A percentile compares a stretch with the other conserved stretches of the same genome.
These are phyloP conservation scores for Gila orcuttii DNA, from an alignment of 2,113 vertebrate species.

Conservation along the genomic window DNA sequence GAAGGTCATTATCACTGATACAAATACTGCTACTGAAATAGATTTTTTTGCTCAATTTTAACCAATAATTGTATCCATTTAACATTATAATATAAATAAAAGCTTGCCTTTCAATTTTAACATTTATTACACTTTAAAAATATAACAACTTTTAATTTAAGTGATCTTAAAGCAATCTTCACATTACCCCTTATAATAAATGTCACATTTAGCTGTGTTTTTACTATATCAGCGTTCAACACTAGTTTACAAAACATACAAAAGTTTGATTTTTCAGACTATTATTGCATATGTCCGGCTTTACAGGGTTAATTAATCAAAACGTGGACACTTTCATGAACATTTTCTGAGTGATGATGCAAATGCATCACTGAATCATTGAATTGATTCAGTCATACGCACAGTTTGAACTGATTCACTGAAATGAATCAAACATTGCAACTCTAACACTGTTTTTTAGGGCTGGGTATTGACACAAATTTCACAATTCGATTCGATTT, in stretches of 20 bases:
- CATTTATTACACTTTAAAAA: not conserved
- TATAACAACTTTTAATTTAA: not conserved
- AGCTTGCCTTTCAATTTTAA: not conserved
- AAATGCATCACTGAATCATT: not conserved
- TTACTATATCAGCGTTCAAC: too few relatives aligned
- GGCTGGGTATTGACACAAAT: too few relatives aligned
- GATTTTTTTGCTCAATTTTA: too few relatives aligned
- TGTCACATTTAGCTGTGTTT: too few relatives aligned
- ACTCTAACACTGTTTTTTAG: not conserved
- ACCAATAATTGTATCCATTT: too few relatives aligned
- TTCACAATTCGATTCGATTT: too few relatives aligned
- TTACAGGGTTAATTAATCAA: not conserved
- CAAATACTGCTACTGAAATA: too few relatives aligned
- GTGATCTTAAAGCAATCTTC: not conserved
- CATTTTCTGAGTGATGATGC: not conserved
- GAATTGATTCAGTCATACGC: not conserved
- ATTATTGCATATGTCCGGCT: not conserved
- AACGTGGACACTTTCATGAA: not conserved
- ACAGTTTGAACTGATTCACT: not conserved
- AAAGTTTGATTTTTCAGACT: not conserved
- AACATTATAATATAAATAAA: not conserved
- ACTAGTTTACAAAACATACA: too few relatives aligned
- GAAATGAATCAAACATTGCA: not conserved
- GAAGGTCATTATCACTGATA: too few relatives aligned
- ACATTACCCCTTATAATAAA: not conserved